A percentile compares a stretch with the other conserved stretches of the same genome.
phyloP scores from a whole-genome alignment of 1,140 invertebrate genomes.

The Hirudo medicinalis region DNA sequence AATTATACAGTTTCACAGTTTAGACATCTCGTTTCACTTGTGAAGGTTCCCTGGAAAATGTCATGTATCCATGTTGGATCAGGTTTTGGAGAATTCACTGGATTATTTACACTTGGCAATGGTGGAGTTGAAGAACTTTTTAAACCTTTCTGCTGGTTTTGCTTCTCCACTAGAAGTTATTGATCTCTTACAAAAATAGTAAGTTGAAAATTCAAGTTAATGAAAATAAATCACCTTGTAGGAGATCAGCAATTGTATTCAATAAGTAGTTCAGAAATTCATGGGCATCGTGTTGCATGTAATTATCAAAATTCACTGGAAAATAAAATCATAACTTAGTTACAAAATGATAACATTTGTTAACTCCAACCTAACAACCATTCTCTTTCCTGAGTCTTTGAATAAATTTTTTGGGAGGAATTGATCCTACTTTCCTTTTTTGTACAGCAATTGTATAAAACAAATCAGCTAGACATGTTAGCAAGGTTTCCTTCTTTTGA shows the following conservation, averaged over 20 bases:
- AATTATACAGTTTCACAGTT: slow-evolving; percentile 87
- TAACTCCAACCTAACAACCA: slow-evolving; percentile 49
- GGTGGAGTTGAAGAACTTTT: neutral
- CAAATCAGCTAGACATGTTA: slow-evolving; percentile 92
- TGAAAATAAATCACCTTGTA: slow-evolving; percentile 42
- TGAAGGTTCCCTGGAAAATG: slow-evolving; percentile 97
- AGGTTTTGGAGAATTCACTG: slow-evolving; percentile 42
- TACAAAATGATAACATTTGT: neutral
- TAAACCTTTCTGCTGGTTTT: slow-evolving; percentile 10
- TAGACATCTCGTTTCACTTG: slow-evolving; percentile 94
- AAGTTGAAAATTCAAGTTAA: neutral
- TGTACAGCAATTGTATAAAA: slow-evolving; percentile 98
- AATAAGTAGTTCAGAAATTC: slow-evolving; percentile 98
- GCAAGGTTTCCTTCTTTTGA: slow-evolving; percentile 87
- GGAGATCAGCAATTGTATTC: slow-evolving; percentile 59
- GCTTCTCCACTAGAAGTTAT: slow-evolving; percentile 3
- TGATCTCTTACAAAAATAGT: neutral
- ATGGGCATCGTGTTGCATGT: slow-evolving; percentile 99
- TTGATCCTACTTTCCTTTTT: slow-evolving; percentile 97
- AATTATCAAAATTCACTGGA: slow-evolving; percentile 96
- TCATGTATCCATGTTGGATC: slow-evolving; percentile 98
- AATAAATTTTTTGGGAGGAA: slow-evolving; percentile 99
- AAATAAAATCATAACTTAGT: slow-evolving; percentile 19
- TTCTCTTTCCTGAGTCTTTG: slow-evolving; percentile 94
- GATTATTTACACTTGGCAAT: neutral